A percentile compares a stretch with the other conserved stretches of the same genome.
Evolutionary conservation across 2,113 vertebrate genomes (phyloP).

Genomic region (Pelecanoides urinatrix): DNA sequence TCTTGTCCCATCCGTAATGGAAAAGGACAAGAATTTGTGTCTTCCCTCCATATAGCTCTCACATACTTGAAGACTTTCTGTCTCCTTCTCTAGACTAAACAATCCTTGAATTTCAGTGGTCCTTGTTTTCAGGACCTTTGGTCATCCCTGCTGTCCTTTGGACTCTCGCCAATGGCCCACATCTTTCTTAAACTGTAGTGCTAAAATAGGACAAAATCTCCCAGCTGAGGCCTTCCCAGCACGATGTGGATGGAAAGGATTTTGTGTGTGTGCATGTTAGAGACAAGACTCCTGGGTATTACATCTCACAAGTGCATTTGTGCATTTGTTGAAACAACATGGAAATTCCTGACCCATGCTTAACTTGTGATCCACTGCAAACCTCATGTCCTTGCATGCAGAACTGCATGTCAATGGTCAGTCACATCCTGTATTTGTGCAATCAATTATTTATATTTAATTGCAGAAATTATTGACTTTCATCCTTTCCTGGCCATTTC

Average conservation of each 20-base stretch:
- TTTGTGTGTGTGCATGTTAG: accelerated
- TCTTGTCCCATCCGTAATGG: background rate
- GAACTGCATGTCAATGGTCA: background rate
- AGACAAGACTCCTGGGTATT: background rate
- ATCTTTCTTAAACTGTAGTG: background rate
- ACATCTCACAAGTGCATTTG: background rate
- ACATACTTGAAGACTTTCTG: background rate
- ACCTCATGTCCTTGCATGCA: background rate
- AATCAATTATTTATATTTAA: background rate
- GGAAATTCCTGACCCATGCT: background rate
- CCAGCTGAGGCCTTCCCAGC: background rate
- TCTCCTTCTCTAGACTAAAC: background rate
- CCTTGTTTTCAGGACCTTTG: background rate
- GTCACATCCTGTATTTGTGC: background rate
- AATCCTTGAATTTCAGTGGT: background rate
- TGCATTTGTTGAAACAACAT: background rate
- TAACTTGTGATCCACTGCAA: background rate
- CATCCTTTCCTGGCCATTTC: background rate
- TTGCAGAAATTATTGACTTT: background rate
- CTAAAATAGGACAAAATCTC: background rate
- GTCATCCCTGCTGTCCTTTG: background rate
- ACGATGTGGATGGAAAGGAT: background rate
- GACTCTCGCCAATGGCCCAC: background rate
- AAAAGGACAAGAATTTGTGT: background rate
- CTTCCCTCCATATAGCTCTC: background rate